These are phyloP conservation scores for Tiliqua scincoides DNA, from an alignment of 2,113 vertebrate species.

Conservation along the genomic window DNA sequence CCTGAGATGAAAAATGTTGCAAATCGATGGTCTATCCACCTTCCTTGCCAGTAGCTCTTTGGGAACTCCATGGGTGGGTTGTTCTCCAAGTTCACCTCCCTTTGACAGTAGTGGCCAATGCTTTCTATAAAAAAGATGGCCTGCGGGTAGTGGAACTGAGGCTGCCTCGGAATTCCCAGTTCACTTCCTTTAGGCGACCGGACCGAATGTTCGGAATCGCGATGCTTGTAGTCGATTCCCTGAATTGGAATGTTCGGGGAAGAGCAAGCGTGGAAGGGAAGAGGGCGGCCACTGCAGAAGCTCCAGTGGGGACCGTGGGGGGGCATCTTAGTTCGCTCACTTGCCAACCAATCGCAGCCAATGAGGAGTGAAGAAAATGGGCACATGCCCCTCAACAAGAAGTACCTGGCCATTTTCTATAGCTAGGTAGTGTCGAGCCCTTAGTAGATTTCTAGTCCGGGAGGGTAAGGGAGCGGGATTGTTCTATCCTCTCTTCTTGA, in stretches of 20 bases:
- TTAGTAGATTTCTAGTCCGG: not conserved
- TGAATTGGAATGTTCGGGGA: not conserved
- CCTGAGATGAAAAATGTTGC: too few relatives aligned
- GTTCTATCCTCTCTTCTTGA: not conserved
- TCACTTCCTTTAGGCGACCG: not conserved
- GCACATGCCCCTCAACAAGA: not conserved
- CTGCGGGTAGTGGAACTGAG: not conserved
- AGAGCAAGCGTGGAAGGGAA: not conserved
- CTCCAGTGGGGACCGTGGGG: not conserved
- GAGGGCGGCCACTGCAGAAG: not conserved
- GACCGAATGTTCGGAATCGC: not conserved
- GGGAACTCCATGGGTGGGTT: too few relatives aligned
- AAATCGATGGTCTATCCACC: too few relatives aligned
- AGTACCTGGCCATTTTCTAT: not conserved
- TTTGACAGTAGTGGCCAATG: too few relatives aligned
- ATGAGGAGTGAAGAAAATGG: not conserved
- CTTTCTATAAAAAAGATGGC: not conserved
- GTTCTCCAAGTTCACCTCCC: too few relatives aligned
- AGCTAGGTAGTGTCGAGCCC: not conserved
- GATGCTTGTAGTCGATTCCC: not conserved
- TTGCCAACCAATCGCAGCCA: not conserved
- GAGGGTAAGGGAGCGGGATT: not conserved
- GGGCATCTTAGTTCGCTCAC: not conserved
- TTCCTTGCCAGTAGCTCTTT: too few relatives aligned
- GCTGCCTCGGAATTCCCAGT: not conserved